Evolutionary conservation across 2,797 vertebrate species (phyloP).

Genomic region (Crypturellus tataupa): DNA sequence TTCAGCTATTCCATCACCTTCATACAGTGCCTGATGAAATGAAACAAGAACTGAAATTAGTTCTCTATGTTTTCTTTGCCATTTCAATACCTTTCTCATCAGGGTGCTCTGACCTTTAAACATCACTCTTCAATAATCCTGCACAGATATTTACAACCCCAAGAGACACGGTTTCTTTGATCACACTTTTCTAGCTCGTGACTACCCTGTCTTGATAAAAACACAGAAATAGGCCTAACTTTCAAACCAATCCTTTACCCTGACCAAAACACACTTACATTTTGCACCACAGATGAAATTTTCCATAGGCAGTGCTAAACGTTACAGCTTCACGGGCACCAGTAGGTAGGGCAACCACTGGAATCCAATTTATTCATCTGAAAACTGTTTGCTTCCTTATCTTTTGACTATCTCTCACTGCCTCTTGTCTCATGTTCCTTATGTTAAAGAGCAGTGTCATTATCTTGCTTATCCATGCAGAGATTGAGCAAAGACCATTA

Average conservation of each 20-base stretch:
- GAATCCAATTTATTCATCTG: not conserved
- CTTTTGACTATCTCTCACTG: not conserved
- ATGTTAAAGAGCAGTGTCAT: not conserved
- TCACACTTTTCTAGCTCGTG: not conserved
- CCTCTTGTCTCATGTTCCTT: not conserved
- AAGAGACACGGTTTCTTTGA: not conserved
- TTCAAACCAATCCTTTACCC: not conserved
- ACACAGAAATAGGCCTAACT: not conserved
- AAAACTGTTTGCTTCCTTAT: not conserved
- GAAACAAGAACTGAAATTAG: not conserved
- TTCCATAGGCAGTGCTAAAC: not conserved
- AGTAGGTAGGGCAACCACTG: not conserved
- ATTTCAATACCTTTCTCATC: not conserved
- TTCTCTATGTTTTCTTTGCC: constrained; percentile 5
- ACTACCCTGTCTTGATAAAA: not conserved
- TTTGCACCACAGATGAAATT: not conserved
- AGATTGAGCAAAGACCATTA: not conserved
- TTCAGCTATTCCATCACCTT: constrained; percentile 6
- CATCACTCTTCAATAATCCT: not conserved
- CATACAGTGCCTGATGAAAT: not conserved
- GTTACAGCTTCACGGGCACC: not conserved
- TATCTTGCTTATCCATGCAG: not conserved
- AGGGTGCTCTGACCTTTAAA: not conserved
- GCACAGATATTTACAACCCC: not conserved
- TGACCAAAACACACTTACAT: not conserved